Evolutionary conservation across 2,113 vertebrate genomes (phyloP), one percentile per base, ranked within the genome.

Genomic region (Dicentrarchus labrax): DNA sequence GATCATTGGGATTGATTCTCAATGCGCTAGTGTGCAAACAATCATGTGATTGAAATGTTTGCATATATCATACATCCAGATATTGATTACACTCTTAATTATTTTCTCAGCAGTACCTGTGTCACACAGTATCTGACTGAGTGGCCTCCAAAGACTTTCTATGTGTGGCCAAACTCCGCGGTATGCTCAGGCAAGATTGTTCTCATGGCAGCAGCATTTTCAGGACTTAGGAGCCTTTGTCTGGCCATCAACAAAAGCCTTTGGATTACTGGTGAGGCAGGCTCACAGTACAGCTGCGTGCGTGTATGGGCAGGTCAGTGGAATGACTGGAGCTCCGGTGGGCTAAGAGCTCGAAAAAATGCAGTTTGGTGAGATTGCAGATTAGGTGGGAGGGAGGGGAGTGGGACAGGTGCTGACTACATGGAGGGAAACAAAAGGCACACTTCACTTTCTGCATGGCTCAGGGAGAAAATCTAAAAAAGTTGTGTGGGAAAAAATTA

Each of bases 331-430:
- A 91, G 93, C 93, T 92, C 83, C 76, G 93, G 94, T 95, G 94
- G 94, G 93, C 91, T 91, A 90, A 94, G 81, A 77, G 65, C 88
- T 84, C 76, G 53, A 41, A 95, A 94, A 94, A 96, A 96, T 96
- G 95, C 86, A 82, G 95, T 95, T 93, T 89, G 93, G 94, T 93
- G 90, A 95, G 95, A 93, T 95, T 94, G 80, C 89, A 93, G 93
- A 93, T 93, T 87, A 89, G 87, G 78, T 16, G 70, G 76, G 57
- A 47, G 64, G 47, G 67, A 16, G 67, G 79, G 30, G 65, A 50
- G 80, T 17, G 69, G 83, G 81, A 39, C 80, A 84, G 84, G 86
- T 87, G 85, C 87, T 91, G 87, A 91, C 62, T 84, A 61, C 82
- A 47, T 72, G 38, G 78, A 61, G 82, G 81, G 78, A 81, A 90